Percentiles rank a stretch among this genome's conserved stretches.
These are phyloP conservation scores for Psylliodes chrysocephalus DNA, from an alignment of 2,888 invertebrate genomes.

Conservation along the genomic window DNA sequence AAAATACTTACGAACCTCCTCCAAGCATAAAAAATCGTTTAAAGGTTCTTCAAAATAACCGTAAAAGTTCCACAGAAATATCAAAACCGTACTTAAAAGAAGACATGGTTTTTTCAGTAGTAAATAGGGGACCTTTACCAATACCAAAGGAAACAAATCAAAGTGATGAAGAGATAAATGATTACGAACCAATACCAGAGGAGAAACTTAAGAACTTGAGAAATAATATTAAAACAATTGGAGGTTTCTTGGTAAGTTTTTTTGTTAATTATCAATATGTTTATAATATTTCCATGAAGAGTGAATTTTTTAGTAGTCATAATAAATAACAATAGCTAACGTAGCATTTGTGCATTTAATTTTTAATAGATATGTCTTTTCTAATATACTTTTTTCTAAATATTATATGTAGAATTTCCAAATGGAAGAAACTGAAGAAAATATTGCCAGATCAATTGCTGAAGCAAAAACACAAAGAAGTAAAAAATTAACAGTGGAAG, in stretches of 20 bases:
- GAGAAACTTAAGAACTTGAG: background rate
- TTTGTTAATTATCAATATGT: no score
- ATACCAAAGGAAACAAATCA: background rate
- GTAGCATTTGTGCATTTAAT: no score
- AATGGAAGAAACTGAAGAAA: background rate
- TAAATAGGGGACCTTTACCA: background rate
- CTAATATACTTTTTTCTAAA: no score
- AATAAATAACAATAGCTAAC: no score
- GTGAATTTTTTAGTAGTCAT: no score
- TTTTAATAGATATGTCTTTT: no score
- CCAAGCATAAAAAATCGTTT: background rate
- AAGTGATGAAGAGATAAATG: constrained; percentile 1
- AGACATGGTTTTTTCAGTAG: background rate
- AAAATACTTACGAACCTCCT: constrained; percentile 19
- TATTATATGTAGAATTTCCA: no score
- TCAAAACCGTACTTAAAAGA: no score
- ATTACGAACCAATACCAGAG: constrained; percentile 5
- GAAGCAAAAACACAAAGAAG: background rate
- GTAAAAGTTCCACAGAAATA: no score
- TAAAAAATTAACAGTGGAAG: constrained; percentile 17
- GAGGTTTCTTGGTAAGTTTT: background rate
- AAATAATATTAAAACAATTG: background rate
- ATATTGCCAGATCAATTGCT: background rate
- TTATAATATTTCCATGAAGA: no score
- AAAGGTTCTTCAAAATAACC: no score